Base-by-base conservation (phyloP, 1,140 invertebrate species). In the Lasaia peninsularis region DNA sequence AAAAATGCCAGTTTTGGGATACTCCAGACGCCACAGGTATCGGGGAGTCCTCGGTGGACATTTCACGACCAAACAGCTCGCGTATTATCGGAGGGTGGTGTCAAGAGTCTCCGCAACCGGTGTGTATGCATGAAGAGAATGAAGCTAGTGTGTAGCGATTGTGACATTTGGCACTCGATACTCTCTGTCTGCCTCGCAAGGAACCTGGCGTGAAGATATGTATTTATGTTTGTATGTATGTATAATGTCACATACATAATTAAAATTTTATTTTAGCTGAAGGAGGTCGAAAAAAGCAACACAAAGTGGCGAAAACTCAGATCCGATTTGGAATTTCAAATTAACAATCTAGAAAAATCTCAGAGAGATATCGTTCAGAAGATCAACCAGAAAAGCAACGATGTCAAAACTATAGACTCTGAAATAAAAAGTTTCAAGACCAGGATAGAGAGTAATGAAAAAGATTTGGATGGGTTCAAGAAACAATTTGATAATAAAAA, bases 291-390 rank as follows among this genome's bases (percentile, higher is more conserved):
- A 52, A 35, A 34, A 18, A 85, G 72, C 54, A 60, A 62, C 14
- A 64, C 37, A 18, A 86, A 81, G 64, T 88, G 85, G 80, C 75
- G 74, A 4, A 78, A 82, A 61, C 79, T 75, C 52, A 81, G 80
- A 55, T 86, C 79, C 64, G 81, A 86, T 40, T 54, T 88, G 31
- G 85, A 86, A 62, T 63, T 63, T 21, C 70, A 85, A 72, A 35
- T 83, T 35, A 37, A 57, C 16, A 73, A 69, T 52, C n/a, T 86
- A 14, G 63, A 71, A 12, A 79, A 80, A 50, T 78, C 68, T 37
- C 63, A 75, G 10, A 37, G 66, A 49, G 82, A 88, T 48, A 80
- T 83, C 11, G 70, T n/a, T n/a, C 80, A 81, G 18, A 83, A 76
- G 62, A 71, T 62, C 24, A 62, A 71, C 16, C 67, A 81, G 35